Evolutionary conservation across 2,888 invertebrate genomes (phyloP).

Genomic region (Rapana venosa): DNA sequence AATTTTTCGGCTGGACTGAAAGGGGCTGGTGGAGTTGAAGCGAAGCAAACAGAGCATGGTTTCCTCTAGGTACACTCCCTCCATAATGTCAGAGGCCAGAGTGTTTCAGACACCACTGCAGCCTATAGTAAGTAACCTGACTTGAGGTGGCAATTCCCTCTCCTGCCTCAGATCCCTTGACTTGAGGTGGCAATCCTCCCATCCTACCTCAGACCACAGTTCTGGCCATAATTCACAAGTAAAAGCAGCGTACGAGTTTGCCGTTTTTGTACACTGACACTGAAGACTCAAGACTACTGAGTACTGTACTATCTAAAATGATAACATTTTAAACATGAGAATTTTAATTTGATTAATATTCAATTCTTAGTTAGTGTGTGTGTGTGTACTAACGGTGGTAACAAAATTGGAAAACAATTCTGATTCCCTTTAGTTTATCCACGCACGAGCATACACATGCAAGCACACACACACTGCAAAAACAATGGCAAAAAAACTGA

Average conservation of each 20-base stretch:
- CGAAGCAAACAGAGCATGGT: conserved; percentile 28
- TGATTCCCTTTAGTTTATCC: no score
- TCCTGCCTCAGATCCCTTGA: no score
- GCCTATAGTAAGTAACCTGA: background rate
- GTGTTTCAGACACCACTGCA: background rate
- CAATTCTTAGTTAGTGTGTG: background rate
- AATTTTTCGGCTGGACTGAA: conserved; percentile 21
- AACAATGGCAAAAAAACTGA: no score
- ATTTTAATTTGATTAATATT: no score
- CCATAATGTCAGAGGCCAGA: background rate
- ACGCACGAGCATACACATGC: background rate
- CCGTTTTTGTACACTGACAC: no score
- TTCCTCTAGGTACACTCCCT: conserved; percentile 29
- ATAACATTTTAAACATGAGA: no score
- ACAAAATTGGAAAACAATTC: no score
- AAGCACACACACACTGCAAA: background rate
- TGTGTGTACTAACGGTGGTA: no score
- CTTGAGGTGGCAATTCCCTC: background rate
- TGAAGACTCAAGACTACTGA: no score
- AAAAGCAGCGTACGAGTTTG: no score
- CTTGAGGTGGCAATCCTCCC: background rate
- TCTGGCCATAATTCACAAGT: no score
- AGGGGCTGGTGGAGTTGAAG: background rate
- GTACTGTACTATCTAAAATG: no score
- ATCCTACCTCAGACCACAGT: background rate